Base-by-base conservation (phyloP, 2,888 invertebrate species). In the Serripes groenlandicus region DNA sequence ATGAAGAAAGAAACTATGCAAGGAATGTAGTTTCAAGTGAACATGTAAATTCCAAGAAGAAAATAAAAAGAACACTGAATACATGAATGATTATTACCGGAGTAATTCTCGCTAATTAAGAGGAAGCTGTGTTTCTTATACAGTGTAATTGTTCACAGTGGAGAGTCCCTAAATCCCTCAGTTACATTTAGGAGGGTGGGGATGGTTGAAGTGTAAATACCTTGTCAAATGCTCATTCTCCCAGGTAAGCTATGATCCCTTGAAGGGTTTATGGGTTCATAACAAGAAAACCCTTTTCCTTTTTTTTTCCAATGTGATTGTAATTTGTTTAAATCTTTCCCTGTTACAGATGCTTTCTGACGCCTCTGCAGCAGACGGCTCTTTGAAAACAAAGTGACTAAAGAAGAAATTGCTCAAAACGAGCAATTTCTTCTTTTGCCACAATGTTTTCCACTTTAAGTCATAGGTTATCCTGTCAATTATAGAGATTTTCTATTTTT, bases 21-120 rank as follows among this genome's bases (percentile, higher is more conserved):
- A 42, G 66, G 66, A 66, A 66, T 66, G 66, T 66, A 42, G 15
- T 66, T 66, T 42, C 42, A 66, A 42, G 66, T 66, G 66, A 66
- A 66, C 35, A 66, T 28, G 42, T 66, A 28, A 66, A 66, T 66
- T 42, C 66, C n/a, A n/a, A 9, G 26, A 35, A 15, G n/a, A 30
- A 62, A 62, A 34, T 9, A 66, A 66, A 28, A 42, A 42, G 35
- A 26, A 26, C 37, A 42, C 42, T 26, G 7, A 26, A 42, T 66
- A 15, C 37, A 66, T 66, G 66, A 66, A 66, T 66, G 66, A 66
- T n/a, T n/a, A 66, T 66, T 66, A 66, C 42, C 28, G 1, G 35
- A 28, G 35, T 35, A 66, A n/a, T 42, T 66, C 66, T 15, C 7
- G 15, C 66, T 66, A 66, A 66, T 66, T 66, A 66, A 66, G 35